Evolutionary conservation across 2,113 vertebrate species (phyloP), one percentile per base, ranked within the genome.

Genomic region (Peromyscus maniculatus): DNA sequence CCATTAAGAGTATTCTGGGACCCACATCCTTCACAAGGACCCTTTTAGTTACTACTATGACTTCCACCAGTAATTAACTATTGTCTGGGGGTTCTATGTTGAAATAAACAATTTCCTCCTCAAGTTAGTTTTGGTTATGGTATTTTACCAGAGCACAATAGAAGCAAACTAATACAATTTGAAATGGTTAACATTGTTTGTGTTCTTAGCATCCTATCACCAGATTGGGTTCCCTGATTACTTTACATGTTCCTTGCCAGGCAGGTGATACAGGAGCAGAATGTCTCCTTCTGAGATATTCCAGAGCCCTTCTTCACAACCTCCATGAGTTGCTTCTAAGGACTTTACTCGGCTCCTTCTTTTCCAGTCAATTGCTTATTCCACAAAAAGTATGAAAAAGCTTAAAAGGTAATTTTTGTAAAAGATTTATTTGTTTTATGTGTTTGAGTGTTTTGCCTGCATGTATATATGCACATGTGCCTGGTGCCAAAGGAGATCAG

Each of bases 291-390:
- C 19, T 16, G 26, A 15, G 28, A 17, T 43, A 7, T 67, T 21
- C n/a, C 71, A 31, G 0, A 2, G 13, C 10, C 0, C 0, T 39
- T 31, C 11, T 1, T 6, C 17, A 36, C 0, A 1, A 7, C n/a
- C 17, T 52, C 15, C 19, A 9, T 16, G 4, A 19, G 28, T 33
- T 22, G 8, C 11, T 4, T 4, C 62, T 59, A 10, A 69, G 9
- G 31, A 33, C 1, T 49, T 26, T 24, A 67, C 11, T 52, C 43
- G 1, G 26, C 2, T 5, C 67, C n/a, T 3, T 6, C 36, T 9
- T 26, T 59, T 69, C 31, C 62, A 74, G 21, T 24, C 11, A 69
- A 59, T 5, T 36, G 24, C 4, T 62, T 77, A 39, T 52, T 5
- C 17, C 33, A 39, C 55, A 49, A 24, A 77, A 3, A 62, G 33